Percentiles rank a stretch among this genome's conserved stretches.
These are phyloP conservation scores for Pollenia amentaria DNA, from an alignment of 2,888 invertebrate species.

Conservation along the genomic window DNA sequence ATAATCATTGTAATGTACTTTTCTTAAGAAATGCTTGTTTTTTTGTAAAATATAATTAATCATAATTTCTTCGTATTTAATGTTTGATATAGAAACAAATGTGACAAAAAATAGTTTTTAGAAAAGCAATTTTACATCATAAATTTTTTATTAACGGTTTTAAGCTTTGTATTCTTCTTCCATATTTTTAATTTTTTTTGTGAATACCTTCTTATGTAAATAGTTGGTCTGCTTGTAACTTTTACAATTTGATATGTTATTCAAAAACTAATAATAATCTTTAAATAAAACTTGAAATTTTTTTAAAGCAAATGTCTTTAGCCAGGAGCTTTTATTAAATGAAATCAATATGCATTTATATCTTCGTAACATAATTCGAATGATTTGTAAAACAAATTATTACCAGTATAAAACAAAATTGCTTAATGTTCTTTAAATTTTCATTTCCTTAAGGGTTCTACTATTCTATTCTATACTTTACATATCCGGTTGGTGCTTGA, in stretches of 20 bases:
- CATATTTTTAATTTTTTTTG: no score
- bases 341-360: constrained; percentile 22
- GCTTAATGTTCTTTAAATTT: constrained; percentile 56
- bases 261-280: not conserved
- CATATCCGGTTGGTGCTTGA: constrained; percentile 25
- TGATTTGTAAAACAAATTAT: constrained; percentile 26
- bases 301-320: not conserved
- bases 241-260: not conserved
- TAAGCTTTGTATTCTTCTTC: no score
- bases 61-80: no score
- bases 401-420: constrained; percentile 21
- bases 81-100: no score
- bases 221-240: no score
- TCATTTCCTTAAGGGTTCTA: constrained; percentile 48
- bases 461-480: not conserved
- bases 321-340: not conserved
- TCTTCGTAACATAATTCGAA: not conserved
- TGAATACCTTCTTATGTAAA: no score
- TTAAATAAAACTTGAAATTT: not conserved
- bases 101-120: no score
- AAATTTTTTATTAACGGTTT: no score
- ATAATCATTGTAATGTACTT: no score
- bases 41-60: no score
- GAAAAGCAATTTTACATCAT: no score
- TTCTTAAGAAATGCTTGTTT: no score